These are phyloP conservation scores for Heterodera carotae DNA, from an alignment of 1,140 invertebrate species.

Conservation along the genomic window DNA sequence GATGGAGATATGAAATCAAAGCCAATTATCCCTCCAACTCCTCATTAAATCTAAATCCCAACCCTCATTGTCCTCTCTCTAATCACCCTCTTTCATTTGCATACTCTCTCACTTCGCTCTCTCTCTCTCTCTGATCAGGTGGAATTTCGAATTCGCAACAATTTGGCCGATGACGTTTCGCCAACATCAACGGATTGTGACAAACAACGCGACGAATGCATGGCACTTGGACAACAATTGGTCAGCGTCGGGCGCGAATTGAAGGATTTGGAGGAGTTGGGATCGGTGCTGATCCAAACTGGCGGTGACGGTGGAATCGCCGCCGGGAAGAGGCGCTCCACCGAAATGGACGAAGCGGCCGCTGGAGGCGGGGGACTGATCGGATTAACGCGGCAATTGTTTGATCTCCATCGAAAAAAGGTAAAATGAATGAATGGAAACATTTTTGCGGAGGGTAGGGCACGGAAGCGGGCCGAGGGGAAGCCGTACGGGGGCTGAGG, in stretches of 20 bases:
- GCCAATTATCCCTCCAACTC: no score
- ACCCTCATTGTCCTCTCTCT: no score
- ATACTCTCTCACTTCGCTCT: background rate
- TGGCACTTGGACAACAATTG: constrained; percentile 9
- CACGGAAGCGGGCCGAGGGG: no score
- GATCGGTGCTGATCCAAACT: constrained; percentile 25
- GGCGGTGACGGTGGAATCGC: background rate
- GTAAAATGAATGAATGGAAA: no score
- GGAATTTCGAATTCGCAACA: background rate
- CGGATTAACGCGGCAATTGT: background rate
- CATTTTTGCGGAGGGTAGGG: no score
- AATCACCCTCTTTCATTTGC: no score
- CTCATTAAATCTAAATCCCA: no score
- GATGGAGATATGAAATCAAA: no score
- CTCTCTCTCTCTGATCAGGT: background rate
- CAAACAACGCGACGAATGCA: background rate
- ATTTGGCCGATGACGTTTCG: constrained; percentile 5
- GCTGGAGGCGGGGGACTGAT: background rate
- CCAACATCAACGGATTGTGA: background rate
- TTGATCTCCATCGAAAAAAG: constrained; percentile 6
- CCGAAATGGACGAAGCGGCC: constrained; percentile 10
- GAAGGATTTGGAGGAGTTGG: constrained; percentile 34
- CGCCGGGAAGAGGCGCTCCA: constrained; percentile 24
- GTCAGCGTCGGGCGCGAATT: background rate
- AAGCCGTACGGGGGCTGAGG: no score